Percentiles rank a stretch among this genome's conserved stretches.
phyloP scores from a whole-genome alignment of 2,888 invertebrate genomes.

The Urechis unicinctus region DNA sequence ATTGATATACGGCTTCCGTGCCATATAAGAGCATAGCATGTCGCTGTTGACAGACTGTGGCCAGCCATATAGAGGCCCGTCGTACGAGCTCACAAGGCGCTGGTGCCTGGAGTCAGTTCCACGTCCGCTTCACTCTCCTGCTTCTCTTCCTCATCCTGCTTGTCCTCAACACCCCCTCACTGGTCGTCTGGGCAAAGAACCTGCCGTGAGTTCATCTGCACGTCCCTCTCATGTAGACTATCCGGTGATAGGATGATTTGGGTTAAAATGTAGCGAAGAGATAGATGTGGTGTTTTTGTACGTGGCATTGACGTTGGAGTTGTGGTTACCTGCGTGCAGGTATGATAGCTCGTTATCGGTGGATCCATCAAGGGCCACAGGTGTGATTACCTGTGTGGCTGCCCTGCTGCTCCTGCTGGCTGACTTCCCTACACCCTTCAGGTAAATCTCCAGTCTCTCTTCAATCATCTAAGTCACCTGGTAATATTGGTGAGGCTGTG shows the following conservation, averaged over 20 bases:
- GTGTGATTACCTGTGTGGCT: constrained; percentile 10
- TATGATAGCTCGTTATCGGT: constrained; percentile 2
- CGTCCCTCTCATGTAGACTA: not conserved
- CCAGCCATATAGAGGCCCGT: constrained; percentile 5
- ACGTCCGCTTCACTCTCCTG: constrained; percentile 15
- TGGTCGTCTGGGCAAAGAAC: constrained; percentile 14
- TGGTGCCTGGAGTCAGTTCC: constrained; percentile 14
- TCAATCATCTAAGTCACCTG: not conserved
- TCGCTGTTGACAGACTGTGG: constrained; percentile 4
- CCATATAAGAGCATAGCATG: not conserved
- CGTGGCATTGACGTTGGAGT: too few species aligned
- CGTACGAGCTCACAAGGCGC: not conserved
- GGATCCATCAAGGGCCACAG: constrained; percentile 12
- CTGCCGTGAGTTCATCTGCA: not conserved
- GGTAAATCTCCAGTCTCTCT: constrained; percentile 7
- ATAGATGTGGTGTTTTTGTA: too few species aligned
- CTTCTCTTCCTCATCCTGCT: constrained; percentile 12
- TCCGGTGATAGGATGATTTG: too few species aligned
- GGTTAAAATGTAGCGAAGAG: too few species aligned
- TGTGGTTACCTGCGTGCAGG: constrained; percentile 1
- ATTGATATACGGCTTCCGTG: too few species aligned
- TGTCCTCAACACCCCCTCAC: constrained; percentile 13
- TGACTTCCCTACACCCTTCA: constrained; percentile 10
- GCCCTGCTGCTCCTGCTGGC: constrained; percentile 11
- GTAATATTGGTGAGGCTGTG: not conserved